Conservation (phyloP, 2,113 vertebrate species). For the Calidris pygmaea region DNA sequence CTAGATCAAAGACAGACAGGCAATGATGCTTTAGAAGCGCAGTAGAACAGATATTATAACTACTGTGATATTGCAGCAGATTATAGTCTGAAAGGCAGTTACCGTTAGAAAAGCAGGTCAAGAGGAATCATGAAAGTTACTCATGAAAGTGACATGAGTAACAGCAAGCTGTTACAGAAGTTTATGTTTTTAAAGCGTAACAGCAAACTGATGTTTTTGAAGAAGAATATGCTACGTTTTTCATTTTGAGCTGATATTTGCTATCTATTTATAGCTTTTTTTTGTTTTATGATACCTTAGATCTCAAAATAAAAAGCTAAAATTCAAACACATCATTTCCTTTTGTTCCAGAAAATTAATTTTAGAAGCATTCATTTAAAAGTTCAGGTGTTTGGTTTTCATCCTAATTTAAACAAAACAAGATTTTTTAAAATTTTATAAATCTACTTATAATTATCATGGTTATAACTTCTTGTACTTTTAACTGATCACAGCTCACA, state of each 20-base stretch:
- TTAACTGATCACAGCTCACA: background rate
- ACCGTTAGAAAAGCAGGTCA: background rate
- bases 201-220: background rate
- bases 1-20: background rate
- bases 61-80: background rate
- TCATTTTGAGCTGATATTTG: background rate
- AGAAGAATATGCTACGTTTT: background rate
- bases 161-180: background rate
- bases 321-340: background rate
- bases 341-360: conserved; percentile 15
- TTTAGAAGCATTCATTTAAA: background rate
- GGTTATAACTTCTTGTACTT: background rate
- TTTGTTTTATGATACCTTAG: background rate
- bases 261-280: background rate
- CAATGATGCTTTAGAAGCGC: background rate
- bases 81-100: background rate
- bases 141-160: background rate
- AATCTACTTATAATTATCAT: background rate
- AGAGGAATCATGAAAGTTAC: background rate
- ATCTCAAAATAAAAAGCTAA: background rate
- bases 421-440: background rate
- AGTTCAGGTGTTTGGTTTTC: background rate
- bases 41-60: background rate
- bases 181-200: background rate
- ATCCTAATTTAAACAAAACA: background rate